Percentiles rank a stretch among this genome's conserved stretches.
Conservation (phyloP, 92 coral and sea anemone species). For the Actinostola sp. region DNA sequence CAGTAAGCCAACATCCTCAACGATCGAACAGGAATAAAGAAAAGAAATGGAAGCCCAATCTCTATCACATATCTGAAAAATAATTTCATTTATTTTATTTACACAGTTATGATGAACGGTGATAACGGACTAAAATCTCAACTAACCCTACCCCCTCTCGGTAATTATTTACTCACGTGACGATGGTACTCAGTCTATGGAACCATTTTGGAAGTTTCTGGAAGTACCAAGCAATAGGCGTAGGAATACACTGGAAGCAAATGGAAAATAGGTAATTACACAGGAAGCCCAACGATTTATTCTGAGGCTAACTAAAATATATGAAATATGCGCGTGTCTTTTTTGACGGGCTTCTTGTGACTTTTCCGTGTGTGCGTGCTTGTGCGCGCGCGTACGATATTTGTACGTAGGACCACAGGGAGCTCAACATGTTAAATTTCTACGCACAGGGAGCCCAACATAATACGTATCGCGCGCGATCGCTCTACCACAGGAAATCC, state of each 20-base stretch:
- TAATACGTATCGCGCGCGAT: too few relatives aligned
- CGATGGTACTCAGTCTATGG: constrained; percentile 67
- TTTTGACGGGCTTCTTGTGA: too few relatives aligned
- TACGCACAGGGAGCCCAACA: too few relatives aligned
- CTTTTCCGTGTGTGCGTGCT: too few relatives aligned
- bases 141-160: background rate
- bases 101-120: background rate
- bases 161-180: constrained; percentile 55
- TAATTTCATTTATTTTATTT: background rate
- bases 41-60: constrained; percentile 87
- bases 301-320: too few relatives aligned
- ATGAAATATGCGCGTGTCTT: too few relatives aligned
- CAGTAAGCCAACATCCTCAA: constrained; percentile 81
- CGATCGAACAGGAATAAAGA: constrained; percentile 81
- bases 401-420: too few relatives aligned
- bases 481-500: too few relatives aligned
- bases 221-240: constrained; percentile 81
- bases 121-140: too few relatives aligned
- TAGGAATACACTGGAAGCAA: constrained; percentile 68
- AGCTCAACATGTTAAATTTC: too few relatives aligned
- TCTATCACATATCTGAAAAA: constrained; percentile 83
- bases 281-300: too few relatives aligned
- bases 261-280: background rate
- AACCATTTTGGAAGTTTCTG: constrained; percentile 80
- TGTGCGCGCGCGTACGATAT: too few relatives aligned